These are phyloP conservation scores for Macropus fuliginosus DNA, from an alignment of 2,797 vertebrate species.

Conservation along the genomic window DNA sequence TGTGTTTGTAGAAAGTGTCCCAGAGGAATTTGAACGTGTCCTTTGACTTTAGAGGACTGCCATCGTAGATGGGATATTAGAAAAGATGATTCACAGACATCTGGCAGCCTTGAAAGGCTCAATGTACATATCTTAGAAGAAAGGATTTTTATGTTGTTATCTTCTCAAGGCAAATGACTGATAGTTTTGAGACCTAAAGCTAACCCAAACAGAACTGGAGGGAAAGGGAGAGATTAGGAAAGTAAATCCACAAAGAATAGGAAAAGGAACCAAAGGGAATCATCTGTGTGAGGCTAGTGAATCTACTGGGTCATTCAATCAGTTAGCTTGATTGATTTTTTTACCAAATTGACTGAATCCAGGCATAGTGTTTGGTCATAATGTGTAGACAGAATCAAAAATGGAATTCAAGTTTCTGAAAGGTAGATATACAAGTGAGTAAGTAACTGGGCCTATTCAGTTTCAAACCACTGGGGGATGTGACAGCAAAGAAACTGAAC, in stretches of 20 bases:
- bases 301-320: not conserved
- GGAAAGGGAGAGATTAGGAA: not conserved
- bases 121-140: not conserved
- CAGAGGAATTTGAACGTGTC: not conserved
- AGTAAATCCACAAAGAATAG: not conserved
- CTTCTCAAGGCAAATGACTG: not conserved
- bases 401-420: not conserved
- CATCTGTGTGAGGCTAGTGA: not conserved
- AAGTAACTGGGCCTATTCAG: not conserved
- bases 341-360: not conserved
- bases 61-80: not conserved
- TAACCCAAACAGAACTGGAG: not conserved
- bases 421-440: not conserved
- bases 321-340: not conserved
- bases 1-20: not conserved
- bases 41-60: not conserved
- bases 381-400: constrained; percentile 4
- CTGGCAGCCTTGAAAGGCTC: not conserved
- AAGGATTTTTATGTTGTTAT: not conserved
- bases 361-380: constrained; percentile 27
- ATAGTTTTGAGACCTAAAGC: not conserved
- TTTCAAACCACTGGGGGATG: not conserved
- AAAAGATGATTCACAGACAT: not conserved
- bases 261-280: not conserved
- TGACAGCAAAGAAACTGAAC: not conserved